phyloP scores from a whole-genome alignment of 2,888 invertebrate genomes.

The Lysandra coridon region DNA sequence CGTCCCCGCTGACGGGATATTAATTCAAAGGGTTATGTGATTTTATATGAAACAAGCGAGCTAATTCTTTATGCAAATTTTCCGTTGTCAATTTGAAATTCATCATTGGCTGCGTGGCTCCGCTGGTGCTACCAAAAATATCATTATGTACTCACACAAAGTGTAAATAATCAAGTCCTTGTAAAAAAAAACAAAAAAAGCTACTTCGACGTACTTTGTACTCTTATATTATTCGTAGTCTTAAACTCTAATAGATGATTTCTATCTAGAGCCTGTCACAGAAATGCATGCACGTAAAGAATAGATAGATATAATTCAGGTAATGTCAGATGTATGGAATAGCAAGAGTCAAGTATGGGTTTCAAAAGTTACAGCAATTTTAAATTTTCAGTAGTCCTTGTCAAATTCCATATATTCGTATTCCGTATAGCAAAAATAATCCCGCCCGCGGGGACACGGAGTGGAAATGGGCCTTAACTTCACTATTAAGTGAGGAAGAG shows the following conservation, averaged over 20 bases:
- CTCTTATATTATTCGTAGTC: too few relatives aligned
- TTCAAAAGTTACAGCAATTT: too few relatives aligned
- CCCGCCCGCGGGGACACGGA: neutral
- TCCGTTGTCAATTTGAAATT: neutral
- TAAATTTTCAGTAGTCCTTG: too few relatives aligned
- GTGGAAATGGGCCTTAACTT: constrained; percentile 9
- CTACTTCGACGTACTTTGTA: too few relatives aligned
- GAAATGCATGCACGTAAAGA: neutral
- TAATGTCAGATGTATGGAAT: too few relatives aligned
- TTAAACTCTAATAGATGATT: too few relatives aligned
- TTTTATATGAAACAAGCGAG: constrained; percentile 4
- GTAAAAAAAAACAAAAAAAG: too few relatives aligned
- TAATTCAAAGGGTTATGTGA: constrained; percentile 27
- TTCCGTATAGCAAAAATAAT: neutral
- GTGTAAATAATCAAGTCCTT: neutral
- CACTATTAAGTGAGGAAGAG: neutral
- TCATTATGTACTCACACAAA: neutral
- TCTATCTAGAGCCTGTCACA: too few relatives aligned
- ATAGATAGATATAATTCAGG: neutral
- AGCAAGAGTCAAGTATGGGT: too few relatives aligned
- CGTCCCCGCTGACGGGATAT: constrained; percentile 30
- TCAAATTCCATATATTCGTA: too few relatives aligned
- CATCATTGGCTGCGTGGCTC: neutral
- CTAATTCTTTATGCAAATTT: constrained; percentile 15
- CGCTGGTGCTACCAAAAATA: neutral